These are phyloP conservation scores for Uropsilus gracilis DNA, from an alignment of 2,113 vertebrate species.

Conservation along the genomic window DNA sequence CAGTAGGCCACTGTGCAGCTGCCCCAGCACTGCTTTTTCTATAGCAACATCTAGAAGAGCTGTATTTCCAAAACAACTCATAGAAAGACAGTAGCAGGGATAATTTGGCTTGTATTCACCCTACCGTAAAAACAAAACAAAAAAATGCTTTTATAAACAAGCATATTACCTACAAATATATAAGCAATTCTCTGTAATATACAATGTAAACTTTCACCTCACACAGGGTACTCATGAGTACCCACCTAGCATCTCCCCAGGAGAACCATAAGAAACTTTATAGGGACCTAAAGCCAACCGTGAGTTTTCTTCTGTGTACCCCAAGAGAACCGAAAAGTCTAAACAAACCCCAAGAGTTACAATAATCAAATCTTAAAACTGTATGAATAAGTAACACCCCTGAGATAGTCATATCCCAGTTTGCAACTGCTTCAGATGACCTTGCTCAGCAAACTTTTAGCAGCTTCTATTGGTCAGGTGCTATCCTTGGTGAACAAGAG, in stretches of 20 bases:
- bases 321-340: not conserved
- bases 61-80: not conserved
- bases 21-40: no score
- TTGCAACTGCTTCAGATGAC: not conserved
- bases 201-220: not conserved
- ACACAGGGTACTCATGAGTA: not conserved
- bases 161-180: not conserved
- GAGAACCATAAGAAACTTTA: not conserved
- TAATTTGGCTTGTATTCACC: not conserved
- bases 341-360: not conserved
- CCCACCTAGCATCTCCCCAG: not conserved
- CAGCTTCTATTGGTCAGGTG: not conserved
- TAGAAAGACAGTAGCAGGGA: not conserved
- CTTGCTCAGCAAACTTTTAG: not conserved
- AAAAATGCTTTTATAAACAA: not conserved
- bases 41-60: not conserved
- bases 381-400: not conserved
- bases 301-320: not conserved
- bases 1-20: not conserved
- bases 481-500: not conserved
- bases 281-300: not conserved
- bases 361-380: not conserved
- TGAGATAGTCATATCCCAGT: not conserved
- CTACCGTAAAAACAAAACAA: not conserved
- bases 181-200: not conserved